Percentiles rank a stretch among this genome's conserved stretches.
These are phyloP conservation scores for Metopia argyrocephala DNA, from an alignment of 2,888 invertebrate genomes.

Conservation along the genomic window DNA sequence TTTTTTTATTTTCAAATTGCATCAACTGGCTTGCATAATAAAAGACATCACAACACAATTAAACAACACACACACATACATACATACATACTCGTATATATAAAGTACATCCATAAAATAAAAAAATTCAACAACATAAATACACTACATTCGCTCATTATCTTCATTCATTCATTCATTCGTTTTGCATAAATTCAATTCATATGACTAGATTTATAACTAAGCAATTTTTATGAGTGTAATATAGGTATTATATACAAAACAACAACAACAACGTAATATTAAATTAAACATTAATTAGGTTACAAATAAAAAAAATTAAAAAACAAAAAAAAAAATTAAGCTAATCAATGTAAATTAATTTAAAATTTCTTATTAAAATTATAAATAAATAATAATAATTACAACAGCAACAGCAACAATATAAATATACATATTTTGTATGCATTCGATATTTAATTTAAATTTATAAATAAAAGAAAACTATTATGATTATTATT, in stretches of 20 bases:
- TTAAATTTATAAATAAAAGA: background rate
- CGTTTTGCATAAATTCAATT: slow-evolving; percentile 24
- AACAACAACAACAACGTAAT: slow-evolving; percentile 17
- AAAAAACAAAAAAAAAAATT: slow-evolving; percentile 13
- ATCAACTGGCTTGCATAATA: too few relatives aligned
- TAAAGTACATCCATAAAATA: background rate
- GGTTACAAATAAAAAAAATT: slow-evolving; percentile 54
- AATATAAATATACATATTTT: slow-evolving; percentile 56
- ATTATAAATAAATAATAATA: background rate
- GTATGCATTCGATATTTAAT: slow-evolving; percentile 61
- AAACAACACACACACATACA: background rate
- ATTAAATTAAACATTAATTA: slow-evolving; percentile 15
- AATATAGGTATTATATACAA: slow-evolving; percentile 12
- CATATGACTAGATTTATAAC: slow-evolving; percentile 51
- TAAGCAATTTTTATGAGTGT: slow-evolving; percentile 47
- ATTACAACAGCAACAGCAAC: background rate
- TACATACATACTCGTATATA: slow-evolving; percentile 1
- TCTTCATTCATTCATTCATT: background rate
- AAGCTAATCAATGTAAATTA: slow-evolving; percentile 46
- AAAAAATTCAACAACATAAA: background rate
- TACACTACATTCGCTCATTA: background rate
- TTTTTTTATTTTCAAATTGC: too few relatives aligned
- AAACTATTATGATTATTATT: background rate
- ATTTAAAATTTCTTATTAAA: slow-evolving; percentile 41
- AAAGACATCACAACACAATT: too few relatives aligned